Base-by-base conservation (phyloP, 2,113 vertebrate species). In the Lampris incognitus region DNA sequence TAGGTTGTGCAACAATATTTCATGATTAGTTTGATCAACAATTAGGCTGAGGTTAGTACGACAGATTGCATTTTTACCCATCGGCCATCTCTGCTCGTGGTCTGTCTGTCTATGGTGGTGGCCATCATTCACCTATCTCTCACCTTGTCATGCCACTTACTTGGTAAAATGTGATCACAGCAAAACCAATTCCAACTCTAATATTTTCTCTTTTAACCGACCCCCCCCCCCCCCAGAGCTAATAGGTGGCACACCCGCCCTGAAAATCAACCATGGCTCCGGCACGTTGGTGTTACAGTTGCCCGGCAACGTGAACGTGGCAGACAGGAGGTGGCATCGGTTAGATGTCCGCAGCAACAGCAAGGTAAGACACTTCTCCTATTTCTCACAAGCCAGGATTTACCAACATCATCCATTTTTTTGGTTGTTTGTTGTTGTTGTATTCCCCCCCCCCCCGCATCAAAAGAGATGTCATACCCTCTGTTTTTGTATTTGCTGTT, bases 321-420 rank as follows among this genome's bases (percentile, higher is more conserved):
- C 96, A 42, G 96, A 97, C 93, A 94, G 95, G 85, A 94, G 93
- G 49, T 97, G 96, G 96, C 96, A 97, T 91, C 93, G 89, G 41
- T 89, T 97, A 49, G 96, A 97, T 82, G 92, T 97, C 86, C 95
- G 94, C 91, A 95, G 93, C 83, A 95, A 89, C 83, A 94, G 94
- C 88, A 95, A 96, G 95, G 96, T 97, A 69, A 76, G 94, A 55
- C 71, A 7, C 69, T 64, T 74, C 48, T 75, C 41, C 72, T 40
- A 11, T 74, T 64, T 58, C 46, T 55, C 79, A 59, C 46, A 24
- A 65, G 1, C 72, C 38, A 5, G 24, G 24, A 24, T 24, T 24
- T 24, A 24, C 24, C 24, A 24, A 24, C 24, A 24, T 24, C 24
- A 24, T 24, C 13, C 40, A 38, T 55, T 56, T 59, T 9, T 60